Evolutionary conservation across 2,113 vertebrate genomes (phyloP).

Genomic region (Sander vitreus): DNA sequence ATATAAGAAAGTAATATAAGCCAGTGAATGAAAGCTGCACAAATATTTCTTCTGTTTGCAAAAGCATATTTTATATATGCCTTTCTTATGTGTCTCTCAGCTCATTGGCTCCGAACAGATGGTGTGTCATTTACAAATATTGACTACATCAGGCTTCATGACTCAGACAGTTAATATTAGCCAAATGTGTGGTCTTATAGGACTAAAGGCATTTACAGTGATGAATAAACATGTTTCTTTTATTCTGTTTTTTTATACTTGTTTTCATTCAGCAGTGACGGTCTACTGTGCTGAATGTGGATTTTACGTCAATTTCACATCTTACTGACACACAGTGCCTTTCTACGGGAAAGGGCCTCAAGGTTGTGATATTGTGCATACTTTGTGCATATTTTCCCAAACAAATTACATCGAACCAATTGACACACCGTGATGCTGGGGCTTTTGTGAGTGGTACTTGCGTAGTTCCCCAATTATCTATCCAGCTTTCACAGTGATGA

Average conservation of each 20-base stretch:
- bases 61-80: neutral
- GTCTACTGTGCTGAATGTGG: neutral
- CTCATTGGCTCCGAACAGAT: slow-evolving; percentile 8
- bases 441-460: neutral
- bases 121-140: slow-evolving; percentile 31
- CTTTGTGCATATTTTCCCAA: neutral
- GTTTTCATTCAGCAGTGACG: neutral
- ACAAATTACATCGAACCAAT: neutral
- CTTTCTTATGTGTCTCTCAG: neutral
- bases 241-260: neutral
- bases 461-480: neutral
- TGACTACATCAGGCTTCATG: slow-evolving; percentile 19
- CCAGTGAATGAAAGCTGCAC: neutral
- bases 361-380: neutral
- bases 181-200: neutral
- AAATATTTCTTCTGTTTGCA: slow-evolving; percentile 21
- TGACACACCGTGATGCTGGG: neutral
- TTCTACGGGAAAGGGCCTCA: neutral
- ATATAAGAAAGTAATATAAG: neutral
- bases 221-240: rapidly evolving
- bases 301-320: neutral
- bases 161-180: slow-evolving; percentile 52
- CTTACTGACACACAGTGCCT: neutral
- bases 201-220: neutral
- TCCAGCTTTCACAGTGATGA: slow-evolving; percentile 1